Conservation (phyloP, 53 echinoderm and acorn worm genomes). For the Holothuria leucospilota region DNA sequence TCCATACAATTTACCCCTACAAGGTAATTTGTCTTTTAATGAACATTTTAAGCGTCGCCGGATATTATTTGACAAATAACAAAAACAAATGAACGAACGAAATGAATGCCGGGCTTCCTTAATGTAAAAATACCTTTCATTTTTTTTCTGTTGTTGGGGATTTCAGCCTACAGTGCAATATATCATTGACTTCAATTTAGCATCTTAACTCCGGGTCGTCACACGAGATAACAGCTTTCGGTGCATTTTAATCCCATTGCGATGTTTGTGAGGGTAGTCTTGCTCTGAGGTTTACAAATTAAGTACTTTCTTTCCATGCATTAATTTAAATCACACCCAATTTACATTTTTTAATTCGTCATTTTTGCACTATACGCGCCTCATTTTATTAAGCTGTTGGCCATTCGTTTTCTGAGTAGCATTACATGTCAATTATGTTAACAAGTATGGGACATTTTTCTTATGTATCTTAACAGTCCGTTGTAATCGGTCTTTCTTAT, state of each 20-base stretch:
- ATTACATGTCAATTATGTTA: no score
- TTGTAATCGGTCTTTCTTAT: no score
- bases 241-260: no score
- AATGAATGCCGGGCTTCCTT: no score
- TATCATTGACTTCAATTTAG: slow-evolving; percentile 40
- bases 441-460: no score
- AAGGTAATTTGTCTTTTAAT: slow-evolving; percentile 48
- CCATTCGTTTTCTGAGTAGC: slow-evolving; percentile 11
- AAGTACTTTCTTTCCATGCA: slow-evolving; percentile 8
- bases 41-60: slow-evolving; percentile 29
- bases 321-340: slow-evolving; percentile 43
- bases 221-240: slow-evolving; percentile 1
- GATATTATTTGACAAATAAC: slow-evolving; percentile 19
- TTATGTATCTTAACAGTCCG: no score
- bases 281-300: background rate
- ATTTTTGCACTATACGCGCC: slow-evolving; percentile 1
- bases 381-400: slow-evolving; percentile 37
- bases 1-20: slow-evolving; percentile 20
- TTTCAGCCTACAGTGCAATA: slow-evolving; percentile 15
- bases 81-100: no score
- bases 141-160: background rate
- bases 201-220: slow-evolving; percentile 20
- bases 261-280: no score
- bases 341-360: slow-evolving; percentile 47
- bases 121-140: no score